Evolutionary conservation across 1,140 invertebrate species (phyloP), one percentile per base, ranked within the genome.

Genomic region (Tetramorium alpestre): DNA sequence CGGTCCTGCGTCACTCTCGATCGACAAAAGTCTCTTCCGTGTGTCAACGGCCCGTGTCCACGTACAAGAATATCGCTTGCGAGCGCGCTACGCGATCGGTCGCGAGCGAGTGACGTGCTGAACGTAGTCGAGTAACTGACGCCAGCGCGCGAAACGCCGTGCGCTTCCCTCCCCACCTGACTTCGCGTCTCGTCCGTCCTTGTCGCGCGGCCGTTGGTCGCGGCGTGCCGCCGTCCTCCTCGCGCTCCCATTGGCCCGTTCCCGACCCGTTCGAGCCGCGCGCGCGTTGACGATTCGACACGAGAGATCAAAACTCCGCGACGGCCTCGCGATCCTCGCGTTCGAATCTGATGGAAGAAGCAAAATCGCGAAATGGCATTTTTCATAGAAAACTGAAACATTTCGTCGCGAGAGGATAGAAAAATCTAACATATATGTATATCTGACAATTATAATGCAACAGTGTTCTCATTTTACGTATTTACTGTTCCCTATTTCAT

Each of bases 41-140:
- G 88, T 87, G 88, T 89, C 89, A 90, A 90, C 81, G 81, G 47
- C 67, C 70, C 16, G 28, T 16, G 60, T 33, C 0, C 2, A 56
- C 41, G 38, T 8, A 56, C 58, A 28, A 47, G 8, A 72, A 58
- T 87, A 77, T 58, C 72, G 80, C 38, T 38, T 38, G 38, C 33
- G 3, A 16, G 56, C 85, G 75, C 86, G 89, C 91, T 90, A 77
- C 64, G 77, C 72, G 67, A 76, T 69, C 91, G 85, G 38, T 84
- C 16, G 69, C 65, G 38, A 90, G 65, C 90, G 78, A 90, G 77
- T 90, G 88, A 90, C 86, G 33, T 16, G 18, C 25, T 22, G 41
- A 75, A 84, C 80, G 82, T 87, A 90, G 82, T 90, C 92, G 92
- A 93, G 90, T 91, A 93, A 94, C 93, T 94, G 93, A 94, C 93